Evolutionary conservation across 1,140 invertebrate species (phyloP).

Genomic region (Heliconius nattereri): DNA sequence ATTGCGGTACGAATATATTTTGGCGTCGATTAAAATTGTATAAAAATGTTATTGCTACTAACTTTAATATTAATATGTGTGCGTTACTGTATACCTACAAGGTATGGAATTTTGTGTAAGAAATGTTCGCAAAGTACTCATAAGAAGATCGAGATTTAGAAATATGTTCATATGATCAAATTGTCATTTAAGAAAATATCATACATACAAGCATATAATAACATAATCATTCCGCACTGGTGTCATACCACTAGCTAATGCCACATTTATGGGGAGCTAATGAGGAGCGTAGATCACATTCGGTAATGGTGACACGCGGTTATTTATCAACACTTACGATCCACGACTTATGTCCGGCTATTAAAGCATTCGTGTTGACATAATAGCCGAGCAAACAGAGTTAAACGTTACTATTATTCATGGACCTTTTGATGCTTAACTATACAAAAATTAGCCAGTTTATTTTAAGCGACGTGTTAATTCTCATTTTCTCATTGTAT

Average conservation of each 20-base stretch:
- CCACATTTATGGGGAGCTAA: constrained; percentile 77
- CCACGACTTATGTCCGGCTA: constrained; percentile 71
- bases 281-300: constrained; percentile 74
- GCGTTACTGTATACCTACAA: background rate
- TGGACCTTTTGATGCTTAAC: constrained; percentile 34
- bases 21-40: constrained; percentile 39
- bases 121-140: background rate
- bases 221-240: constrained; percentile 64
- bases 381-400: constrained; percentile 70
- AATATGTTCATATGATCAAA: background rate
- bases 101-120: too few species aligned
- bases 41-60: constrained; percentile 43
- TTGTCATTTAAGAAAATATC: background rate
- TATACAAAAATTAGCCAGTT: constrained; percentile 4
- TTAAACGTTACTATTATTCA: constrained; percentile 71
- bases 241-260: constrained; percentile 50
- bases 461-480: background rate
- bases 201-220: constrained; percentile 59
- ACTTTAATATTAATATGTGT: background rate
- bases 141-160: background rate
- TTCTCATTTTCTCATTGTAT: background rate
- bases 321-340: constrained; percentile 77
- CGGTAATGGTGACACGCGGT: constrained; percentile 70
- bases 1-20: constrained; percentile 14
- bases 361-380: constrained; percentile 78